Conservation (phyloP, 2,888 invertebrate species). For the Hemaris fuciformis region DNA sequence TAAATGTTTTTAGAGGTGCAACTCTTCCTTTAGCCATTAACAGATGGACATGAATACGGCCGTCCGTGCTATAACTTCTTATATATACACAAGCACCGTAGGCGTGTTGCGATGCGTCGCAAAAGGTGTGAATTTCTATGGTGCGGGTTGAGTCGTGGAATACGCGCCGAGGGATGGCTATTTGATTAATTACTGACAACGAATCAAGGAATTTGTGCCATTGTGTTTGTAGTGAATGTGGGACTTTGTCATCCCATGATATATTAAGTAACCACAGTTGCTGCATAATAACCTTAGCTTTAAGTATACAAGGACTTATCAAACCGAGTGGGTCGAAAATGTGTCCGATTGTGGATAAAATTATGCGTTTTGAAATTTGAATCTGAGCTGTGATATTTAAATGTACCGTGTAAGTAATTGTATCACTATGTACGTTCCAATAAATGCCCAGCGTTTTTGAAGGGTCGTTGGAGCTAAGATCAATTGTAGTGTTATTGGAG, state of each 20-base stretch:
- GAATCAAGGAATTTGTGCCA: background rate
- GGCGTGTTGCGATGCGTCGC: conserved; percentile 30
- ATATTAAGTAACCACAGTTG: conserved; percentile 27
- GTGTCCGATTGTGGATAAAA: conserved; percentile 24
- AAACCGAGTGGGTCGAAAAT: conserved; percentile 30
- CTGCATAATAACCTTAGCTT: conserved; percentile 32
- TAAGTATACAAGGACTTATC: conserved; percentile 26
- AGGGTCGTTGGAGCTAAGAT: no score
- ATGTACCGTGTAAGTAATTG: conserved; percentile 25
- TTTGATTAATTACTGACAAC: background rate
- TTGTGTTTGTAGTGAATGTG: conserved; percentile 15
- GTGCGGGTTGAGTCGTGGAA: background rate
- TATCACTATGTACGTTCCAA: conserved; percentile 27
- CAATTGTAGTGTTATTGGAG: conserved; percentile 9
- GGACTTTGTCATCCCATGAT: conserved; percentile 30
- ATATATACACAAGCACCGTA: conserved; percentile 31
- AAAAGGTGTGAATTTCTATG: conserved; percentile 31
- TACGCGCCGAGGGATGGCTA: conserved; percentile 25
- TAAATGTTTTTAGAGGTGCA: conserved; percentile 19
- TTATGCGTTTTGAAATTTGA: conserved; percentile 31
- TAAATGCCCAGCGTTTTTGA: conserved; percentile 32
- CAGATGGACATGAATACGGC: conserved; percentile 21
- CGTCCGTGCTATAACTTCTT: conserved; percentile 15
- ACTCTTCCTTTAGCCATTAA: conserved; percentile 25
- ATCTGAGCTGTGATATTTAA: conserved; percentile 28